A percentile compares a stretch with the other conserved stretches of the same genome.
These are phyloP conservation scores for Chrysaora quinquecirrha DNA, from an alignment of 30 jellyfish, hydroid and myxozoan genomes.

Conservation along the genomic window DNA sequence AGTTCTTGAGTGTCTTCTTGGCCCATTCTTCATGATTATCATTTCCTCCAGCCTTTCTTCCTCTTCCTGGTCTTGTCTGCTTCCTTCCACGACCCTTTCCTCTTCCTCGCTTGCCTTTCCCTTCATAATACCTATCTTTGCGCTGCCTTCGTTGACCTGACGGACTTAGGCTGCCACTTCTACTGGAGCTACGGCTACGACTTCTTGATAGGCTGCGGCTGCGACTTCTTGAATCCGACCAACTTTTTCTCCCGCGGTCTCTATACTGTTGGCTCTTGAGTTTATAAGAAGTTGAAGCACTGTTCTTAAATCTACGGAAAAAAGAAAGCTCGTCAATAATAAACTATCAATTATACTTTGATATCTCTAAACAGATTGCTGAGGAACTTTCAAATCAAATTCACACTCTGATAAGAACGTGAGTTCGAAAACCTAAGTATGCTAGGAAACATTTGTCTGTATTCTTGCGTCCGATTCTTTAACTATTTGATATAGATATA, in stretches of 20 bases:
- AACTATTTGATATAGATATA: too few species aligned
- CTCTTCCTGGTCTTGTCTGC: conserved; percentile 27
- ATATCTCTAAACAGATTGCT: too few species aligned
- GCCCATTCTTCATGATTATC: conserved; percentile 10
- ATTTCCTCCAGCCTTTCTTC: conserved; percentile 36
- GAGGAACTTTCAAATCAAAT: too few species aligned
- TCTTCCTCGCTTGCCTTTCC: conserved; percentile 49
- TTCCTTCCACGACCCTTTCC: conserved; percentile 54
- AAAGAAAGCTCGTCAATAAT: too few species aligned
- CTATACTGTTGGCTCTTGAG: not conserved
- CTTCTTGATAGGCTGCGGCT: conserved; percentile 33
- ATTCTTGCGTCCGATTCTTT: too few species aligned
- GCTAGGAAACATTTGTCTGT: too few species aligned
- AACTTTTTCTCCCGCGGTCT: not conserved
- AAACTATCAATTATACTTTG: too few species aligned
- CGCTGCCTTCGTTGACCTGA: conserved; percentile 10
- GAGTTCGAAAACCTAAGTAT: too few species aligned
- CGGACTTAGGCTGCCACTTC: conserved; percentile 41
- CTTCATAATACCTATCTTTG: conserved; percentile 14
- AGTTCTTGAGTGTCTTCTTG: too few species aligned
- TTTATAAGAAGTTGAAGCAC: not conserved
- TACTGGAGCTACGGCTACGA: conserved; percentile 15
- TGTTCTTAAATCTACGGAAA: too few species aligned
- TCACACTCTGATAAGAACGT: too few species aligned
- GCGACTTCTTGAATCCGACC: conserved; percentile 22